Percentiles rank a stretch among this genome's conserved stretches.
These are phyloP conservation scores for Xenus cinereus DNA, from an alignment of 2,113 vertebrate species.

Conservation along the genomic window DNA sequence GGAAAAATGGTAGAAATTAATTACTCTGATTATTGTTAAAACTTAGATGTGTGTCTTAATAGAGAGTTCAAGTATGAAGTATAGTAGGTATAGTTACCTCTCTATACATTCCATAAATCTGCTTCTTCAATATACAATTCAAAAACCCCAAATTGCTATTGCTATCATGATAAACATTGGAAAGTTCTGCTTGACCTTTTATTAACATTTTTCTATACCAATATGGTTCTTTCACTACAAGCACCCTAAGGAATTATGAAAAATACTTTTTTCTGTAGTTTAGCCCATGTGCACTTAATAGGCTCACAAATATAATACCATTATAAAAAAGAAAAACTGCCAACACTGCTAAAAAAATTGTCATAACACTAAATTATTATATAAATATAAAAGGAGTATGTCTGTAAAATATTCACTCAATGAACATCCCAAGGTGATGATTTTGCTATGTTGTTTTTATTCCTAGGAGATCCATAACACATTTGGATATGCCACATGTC, in stretches of 20 bases:
- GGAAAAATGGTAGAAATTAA: neutral
- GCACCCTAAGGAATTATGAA: conserved; percentile 86
- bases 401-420: conserved; percentile 89
- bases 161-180: conserved; percentile 71
- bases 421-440: conserved; percentile 87
- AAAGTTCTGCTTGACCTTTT: conserved; percentile 83
- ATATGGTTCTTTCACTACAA: conserved; percentile 77
- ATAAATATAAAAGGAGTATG: conserved; percentile 88
- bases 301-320: conserved; percentile 86
- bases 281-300: conserved; percentile 86
- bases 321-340: conserved; percentile 89
- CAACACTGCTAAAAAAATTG: conserved; percentile 85
- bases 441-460: conserved; percentile 84
- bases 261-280: conserved; percentile 84
- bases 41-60: neutral
- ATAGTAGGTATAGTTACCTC: neutral
- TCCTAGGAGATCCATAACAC: conserved; percentile 86
- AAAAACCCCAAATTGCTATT: conserved; percentile 59
- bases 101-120: conserved; percentile 37
- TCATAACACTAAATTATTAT: conserved; percentile 89
- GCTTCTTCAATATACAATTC: conserved; percentile 57
- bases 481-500: conserved; percentile 83
- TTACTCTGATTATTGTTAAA: neutral
- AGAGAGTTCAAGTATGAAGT: neutral
- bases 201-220: conserved; percentile 82